Percentiles rank a stretch among this genome's conserved stretches.
Evolutionary conservation across 2,797 vertebrate genomes (phyloP).

Genomic region (Takifugu rubripes): DNA sequence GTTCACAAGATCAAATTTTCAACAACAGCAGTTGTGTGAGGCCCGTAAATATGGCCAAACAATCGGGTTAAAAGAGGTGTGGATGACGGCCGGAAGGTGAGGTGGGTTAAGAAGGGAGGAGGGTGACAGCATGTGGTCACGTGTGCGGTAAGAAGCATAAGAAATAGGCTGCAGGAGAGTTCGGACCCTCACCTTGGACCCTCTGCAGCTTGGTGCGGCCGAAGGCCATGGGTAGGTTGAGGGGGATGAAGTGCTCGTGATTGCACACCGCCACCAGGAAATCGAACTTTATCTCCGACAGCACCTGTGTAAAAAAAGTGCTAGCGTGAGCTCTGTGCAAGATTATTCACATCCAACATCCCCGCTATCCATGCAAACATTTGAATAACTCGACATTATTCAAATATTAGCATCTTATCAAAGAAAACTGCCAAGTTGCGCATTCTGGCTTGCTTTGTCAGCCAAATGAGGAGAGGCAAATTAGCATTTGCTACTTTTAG

Average conservation of each 20-base stretch:
- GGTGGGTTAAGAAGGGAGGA: neutral
- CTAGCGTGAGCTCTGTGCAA: no score
- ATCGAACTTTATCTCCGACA: constrained; percentile 95
- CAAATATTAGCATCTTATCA: neutral
- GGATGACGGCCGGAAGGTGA: constrained; percentile 24
- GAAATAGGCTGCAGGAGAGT: neutral
- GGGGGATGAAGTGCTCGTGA: constrained; percentile 96
- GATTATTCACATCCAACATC: neutral
- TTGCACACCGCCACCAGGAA: constrained; percentile 92
- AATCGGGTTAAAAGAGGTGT: constrained; percentile 27
- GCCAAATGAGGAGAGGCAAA: no score
- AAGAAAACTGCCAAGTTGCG: no score
- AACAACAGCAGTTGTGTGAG: neutral
- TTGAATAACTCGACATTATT: constrained; percentile 1
- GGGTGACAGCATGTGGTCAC: constrained; percentile 7
- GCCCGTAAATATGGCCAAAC: constrained; percentile 14
- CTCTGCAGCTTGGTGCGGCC: constrained; percentile 90
- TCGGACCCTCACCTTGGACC: constrained; percentile 82
- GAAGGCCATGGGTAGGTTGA: constrained; percentile 95
- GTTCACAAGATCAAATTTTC: neutral
- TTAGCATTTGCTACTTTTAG: no score
- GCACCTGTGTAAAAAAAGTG: constrained; percentile 67
- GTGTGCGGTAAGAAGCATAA: constrained; percentile 4
- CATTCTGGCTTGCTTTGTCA: neutral
- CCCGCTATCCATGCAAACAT: no score